phyloP scores from a whole-genome alignment of 2,797 vertebrate species.

The Alcedo quadribrachys region DNA sequence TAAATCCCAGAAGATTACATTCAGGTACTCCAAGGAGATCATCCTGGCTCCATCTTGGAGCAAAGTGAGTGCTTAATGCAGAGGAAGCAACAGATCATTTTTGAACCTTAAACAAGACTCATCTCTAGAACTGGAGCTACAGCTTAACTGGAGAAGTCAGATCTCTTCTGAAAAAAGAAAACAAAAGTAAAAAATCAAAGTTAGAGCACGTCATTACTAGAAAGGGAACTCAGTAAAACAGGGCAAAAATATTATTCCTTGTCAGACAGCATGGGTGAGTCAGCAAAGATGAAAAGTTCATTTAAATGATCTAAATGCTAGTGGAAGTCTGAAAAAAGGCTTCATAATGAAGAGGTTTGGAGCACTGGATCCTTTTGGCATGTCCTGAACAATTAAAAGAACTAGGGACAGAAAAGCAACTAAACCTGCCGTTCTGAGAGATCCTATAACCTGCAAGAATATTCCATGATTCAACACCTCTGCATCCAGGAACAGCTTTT shows the following conservation, averaged over 20 bases:
- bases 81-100: background rate
- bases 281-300: background rate
- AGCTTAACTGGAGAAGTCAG: background rate
- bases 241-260: background rate
- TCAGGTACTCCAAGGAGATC: background rate
- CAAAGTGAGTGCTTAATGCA: background rate
- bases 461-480: background rate
- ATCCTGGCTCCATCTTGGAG: background rate
- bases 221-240: background rate
- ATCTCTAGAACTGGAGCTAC: background rate
- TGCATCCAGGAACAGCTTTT: constrained; percentile 1
- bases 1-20: background rate
- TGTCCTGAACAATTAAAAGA: background rate
- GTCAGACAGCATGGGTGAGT: background rate
- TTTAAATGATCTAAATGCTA: background rate
- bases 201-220: background rate
- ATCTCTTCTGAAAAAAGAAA: background rate
- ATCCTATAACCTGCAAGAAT: background rate
- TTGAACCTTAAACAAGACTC: background rate
- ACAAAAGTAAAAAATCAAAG: background rate
- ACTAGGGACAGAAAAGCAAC: background rate
- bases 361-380: background rate
- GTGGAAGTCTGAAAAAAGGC: background rate
- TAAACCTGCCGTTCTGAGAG: background rate
- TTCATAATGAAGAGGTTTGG: background rate